Evolutionary conservation across 1,140 invertebrate species (phyloP), one percentile per base, ranked within the genome.

Genomic region (Drosophila bipectinata): DNA sequence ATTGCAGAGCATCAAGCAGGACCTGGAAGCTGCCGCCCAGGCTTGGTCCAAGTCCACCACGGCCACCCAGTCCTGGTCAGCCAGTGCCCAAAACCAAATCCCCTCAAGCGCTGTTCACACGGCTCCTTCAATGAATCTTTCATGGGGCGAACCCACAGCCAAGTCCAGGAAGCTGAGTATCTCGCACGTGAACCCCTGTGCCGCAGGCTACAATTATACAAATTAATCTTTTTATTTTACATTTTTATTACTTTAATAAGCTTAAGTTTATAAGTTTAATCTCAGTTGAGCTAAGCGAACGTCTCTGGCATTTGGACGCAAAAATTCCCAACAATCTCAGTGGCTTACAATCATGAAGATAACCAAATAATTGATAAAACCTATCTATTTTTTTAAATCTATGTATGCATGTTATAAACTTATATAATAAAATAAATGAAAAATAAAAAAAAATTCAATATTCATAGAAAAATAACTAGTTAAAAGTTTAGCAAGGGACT

Each of bases 1-100:
- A 0, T 32, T 90, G 47, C 88, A 90, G 66, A 84, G 83, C 61
- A 90, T 90, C 30, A 90, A 90, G 24, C 82, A 90, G 51, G 88
- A 90, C 61, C 64, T 90, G 49, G 88, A 90, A 56, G 71, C 78
- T 6, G 78, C 88, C 1, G 88, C 88, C 15, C 88, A 90, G 45
- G 79, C 82, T 9, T 90, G 88, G 88, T 88, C 88, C 2, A 81
- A 67, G 45, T 78, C 87, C 1, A 73, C 85, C 18, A 14, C 77
- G 8, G 44, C 45, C 12, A 21, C 71, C 6, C 81, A 79, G 44
- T 21, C 54, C 15, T 64, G 63, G 56, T 60, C 74, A 15, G 12
- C 60, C 1, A 52, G 21, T 18, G 37, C 4, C 21, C 63, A 67
- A 14, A 32, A 7, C 37, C 63, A 67, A 39, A 45, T 37, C 3